These are phyloP conservation scores for Struthio camelus DNA, from an alignment of 2,113 vertebrate genomes.

Conservation along the genomic window DNA sequence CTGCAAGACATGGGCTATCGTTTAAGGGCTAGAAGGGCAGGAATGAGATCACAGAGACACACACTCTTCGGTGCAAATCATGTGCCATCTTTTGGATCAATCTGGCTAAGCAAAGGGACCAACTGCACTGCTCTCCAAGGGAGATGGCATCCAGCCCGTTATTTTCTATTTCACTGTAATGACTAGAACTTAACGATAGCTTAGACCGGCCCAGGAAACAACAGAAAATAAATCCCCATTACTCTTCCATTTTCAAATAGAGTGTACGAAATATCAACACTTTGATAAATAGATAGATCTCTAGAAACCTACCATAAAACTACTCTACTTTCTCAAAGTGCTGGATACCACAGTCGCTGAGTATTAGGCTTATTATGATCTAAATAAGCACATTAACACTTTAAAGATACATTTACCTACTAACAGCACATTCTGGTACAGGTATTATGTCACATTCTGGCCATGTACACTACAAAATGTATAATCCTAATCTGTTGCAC, in stretches of 20 bases:
- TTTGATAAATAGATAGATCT: slow-evolving; percentile 3
- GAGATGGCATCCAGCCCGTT: background rate
- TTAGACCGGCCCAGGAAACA: background rate
- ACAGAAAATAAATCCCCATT: background rate
- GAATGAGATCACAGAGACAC: background rate
- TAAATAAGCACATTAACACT: background rate
- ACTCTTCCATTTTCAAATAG: background rate
- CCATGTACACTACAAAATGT: background rate
- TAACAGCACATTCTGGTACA: background rate
- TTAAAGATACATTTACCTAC: background rate
- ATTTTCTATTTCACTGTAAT: background rate
- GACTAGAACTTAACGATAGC: background rate
- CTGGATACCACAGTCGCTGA: background rate
- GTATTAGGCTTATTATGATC: background rate
- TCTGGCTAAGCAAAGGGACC: background rate
- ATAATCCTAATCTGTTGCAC: background rate
- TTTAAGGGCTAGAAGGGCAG: background rate
- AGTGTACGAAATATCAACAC: background rate
- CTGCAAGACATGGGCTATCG: background rate
- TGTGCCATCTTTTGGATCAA: background rate
- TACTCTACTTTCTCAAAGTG: background rate
- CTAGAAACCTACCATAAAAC: background rate
- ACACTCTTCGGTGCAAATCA: background rate
- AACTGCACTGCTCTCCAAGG: background rate
- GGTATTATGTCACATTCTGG: background rate